phyloP scores from a whole-genome alignment of 1,140 invertebrate genomes.

The Melipona quadrifasciata region DNA sequence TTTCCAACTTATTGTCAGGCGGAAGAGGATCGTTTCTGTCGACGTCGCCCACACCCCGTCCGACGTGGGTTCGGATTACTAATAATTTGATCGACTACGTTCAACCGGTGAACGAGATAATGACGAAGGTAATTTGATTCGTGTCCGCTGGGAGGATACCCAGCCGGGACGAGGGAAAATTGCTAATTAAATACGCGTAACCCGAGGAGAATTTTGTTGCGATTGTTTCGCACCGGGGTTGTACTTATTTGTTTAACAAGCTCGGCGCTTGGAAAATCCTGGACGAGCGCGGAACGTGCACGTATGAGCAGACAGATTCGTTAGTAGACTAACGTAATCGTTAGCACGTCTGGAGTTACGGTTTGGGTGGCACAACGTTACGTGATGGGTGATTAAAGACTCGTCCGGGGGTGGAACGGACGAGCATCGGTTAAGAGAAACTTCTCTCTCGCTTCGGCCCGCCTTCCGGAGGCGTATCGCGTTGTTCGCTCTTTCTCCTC shows the following conservation, averaged over 20 bases:
- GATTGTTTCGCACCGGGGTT: neutral
- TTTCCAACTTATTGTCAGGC: too few species aligned
- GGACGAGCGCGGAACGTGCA: neutral
- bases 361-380: constrained; percentile 49
- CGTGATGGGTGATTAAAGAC: constrained; percentile 65
- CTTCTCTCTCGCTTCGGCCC: neutral
- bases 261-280: too few species aligned
- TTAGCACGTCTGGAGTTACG: constrained; percentile 41
- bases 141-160: too few species aligned
- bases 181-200: neutral
- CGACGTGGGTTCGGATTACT: too few species aligned
- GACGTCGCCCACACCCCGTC: too few species aligned
- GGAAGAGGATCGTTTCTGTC: too few species aligned
- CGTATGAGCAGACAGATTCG: neutral
- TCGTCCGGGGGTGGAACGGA: constrained; percentile 52
- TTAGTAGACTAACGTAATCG: constrained; percentile 21
- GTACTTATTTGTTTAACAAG: constrained; percentile 1
- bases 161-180: neutral
- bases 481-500: neutral
- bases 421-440: constrained; percentile 50
- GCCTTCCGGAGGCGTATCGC: neutral
- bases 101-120: neutral
- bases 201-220: neutral
- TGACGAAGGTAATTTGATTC: neutral
- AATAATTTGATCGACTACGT: neutral